A percentile compares a stretch with the other conserved stretches of the same genome.
These are phyloP conservation scores for Xyliphius kryptos DNA, from an alignment of 2,113 vertebrate species.

Conservation along the genomic window DNA sequence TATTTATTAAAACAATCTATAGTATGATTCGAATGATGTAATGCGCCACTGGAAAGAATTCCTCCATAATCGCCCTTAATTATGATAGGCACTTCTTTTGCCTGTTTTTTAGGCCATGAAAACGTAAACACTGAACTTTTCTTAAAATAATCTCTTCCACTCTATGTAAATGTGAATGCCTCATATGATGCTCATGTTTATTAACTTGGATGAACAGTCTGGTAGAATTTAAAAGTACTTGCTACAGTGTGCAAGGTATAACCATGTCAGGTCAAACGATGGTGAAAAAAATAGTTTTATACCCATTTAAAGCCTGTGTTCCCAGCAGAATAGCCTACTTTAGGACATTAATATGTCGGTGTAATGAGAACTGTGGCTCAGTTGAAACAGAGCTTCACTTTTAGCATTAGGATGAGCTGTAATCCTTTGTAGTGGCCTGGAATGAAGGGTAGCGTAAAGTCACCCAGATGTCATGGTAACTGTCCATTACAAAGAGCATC, in stretches of 20 bases:
- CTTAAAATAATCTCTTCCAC: constrained; percentile 10
- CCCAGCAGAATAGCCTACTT: constrained; percentile 21
- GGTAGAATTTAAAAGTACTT: not conserved
- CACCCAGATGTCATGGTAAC: constrained; percentile 53
- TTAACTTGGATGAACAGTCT: not conserved
- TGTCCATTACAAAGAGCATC: constrained; percentile 33
- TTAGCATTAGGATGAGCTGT: constrained; percentile 8
- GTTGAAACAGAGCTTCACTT: constrained; percentile 4
- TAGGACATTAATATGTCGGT: constrained; percentile 1
- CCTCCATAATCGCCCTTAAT: constrained; percentile 58
- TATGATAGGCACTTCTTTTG: constrained; percentile 52
- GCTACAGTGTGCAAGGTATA: not conserved
- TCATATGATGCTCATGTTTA: not conserved
- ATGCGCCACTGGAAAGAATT: constrained; percentile 49
- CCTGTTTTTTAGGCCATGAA: constrained; percentile 38
- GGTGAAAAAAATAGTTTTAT: not conserved
- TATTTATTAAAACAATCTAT: constrained; percentile 25
- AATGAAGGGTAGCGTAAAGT: constrained; percentile 44
- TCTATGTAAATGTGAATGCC: not conserved
- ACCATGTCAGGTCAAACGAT: not conserved
- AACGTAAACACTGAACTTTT: not conserved
- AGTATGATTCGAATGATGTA: constrained; percentile 31
- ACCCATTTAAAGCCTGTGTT: not conserved
- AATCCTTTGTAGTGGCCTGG: not conserved
- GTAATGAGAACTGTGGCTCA: constrained; percentile 1